phyloP scores from a whole-genome alignment of 1,140 invertebrate species.

The Mactra quadrangularis region DNA sequence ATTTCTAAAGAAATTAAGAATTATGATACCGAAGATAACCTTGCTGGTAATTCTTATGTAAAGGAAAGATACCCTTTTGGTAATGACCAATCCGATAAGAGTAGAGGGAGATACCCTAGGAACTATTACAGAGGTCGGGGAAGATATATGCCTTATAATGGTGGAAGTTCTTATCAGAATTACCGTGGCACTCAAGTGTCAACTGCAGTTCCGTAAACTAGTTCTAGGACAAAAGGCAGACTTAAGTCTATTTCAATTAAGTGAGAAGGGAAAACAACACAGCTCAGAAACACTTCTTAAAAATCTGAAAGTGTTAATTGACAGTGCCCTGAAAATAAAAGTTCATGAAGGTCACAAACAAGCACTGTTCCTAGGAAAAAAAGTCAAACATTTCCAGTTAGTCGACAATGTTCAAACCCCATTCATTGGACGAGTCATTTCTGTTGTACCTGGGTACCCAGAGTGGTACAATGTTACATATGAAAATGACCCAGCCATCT shows the following conservation, averaged over 20 bases:
- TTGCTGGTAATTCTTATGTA: conserved; percentile 23
- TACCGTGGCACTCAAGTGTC: conserved; percentile 40
- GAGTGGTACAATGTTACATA: conserved; percentile 58
- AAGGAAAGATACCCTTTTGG: conserved; percentile 48
- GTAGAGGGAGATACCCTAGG: neutral
- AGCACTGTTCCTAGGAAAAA: no score
- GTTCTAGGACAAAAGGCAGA: conserved; percentile 27
- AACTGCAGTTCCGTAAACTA: conserved; percentile 49
- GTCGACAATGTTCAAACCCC: no score
- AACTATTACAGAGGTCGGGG: no score
- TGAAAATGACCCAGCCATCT: conserved; percentile 43
- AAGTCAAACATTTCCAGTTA: no score
- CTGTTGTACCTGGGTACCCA: conserved; percentile 45
- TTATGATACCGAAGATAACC: conserved; percentile 25
- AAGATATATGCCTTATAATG: neutral
- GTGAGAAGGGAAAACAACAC: neutral
- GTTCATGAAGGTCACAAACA: no score
- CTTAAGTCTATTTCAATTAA: neutral
- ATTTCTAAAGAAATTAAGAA: no score
- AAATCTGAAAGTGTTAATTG: conserved; percentile 36
- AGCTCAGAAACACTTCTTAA: neutral
- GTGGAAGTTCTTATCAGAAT: neutral
- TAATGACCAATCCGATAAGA: conserved; percentile 49
- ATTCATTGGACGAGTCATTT: no score
- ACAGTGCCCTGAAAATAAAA: no score